Base-by-base conservation (phyloP, 2,797 vertebrate genomes). In the Streptopelia turtur region DNA sequence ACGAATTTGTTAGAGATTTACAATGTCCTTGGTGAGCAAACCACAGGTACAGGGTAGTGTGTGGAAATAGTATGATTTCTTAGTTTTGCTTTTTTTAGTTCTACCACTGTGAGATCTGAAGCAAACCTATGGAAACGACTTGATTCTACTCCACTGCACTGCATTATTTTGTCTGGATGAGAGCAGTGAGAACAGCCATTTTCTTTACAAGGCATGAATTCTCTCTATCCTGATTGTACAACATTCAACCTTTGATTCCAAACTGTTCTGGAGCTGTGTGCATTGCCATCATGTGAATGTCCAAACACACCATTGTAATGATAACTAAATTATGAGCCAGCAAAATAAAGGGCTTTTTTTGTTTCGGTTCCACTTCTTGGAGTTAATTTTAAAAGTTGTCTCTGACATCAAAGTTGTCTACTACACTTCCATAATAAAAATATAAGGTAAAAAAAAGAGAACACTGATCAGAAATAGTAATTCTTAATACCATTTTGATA, bases 1-100 rank as follows among this genome's bases (percentile, higher is more conserved):
- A 76, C n/a, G 61, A 92, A 83, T 75, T 85, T 88, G 60, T 93
- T 74, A 63, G 20, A 87, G 15, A 52, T 60, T 69, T 87, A 20
- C 16, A 28, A 3, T 7, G 6, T 76, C 45, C 61, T 52, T 43
- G 70, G 35, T 50, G 50, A 93, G 20, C 6, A 94, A 96, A 91
- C 49, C 25, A 27, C 30, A 84, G 70, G 52, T 86, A 56, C 12
- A 66, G 35, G 87, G 47, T 17, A 83, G 8, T 31, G 9, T 28
- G 13, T 52, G 16, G 28, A 93, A 88, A 94, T 4, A 66, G 43
- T 16, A 27, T 57, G 60, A 55, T 43, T 50, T 53, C 49, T 65
- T 79, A 23, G 21, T 13, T 57, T 74, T 75, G 22, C 1, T 96
- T 91, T 75, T 81, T 56, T 80, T 88, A 83, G 33, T 68, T 88